A percentile compares a stretch with the other conserved stretches of the same genome.
phyloP scores from a whole-genome alignment of 2,888 invertebrate species.

The Sarcophaga carnaria region DNA sequence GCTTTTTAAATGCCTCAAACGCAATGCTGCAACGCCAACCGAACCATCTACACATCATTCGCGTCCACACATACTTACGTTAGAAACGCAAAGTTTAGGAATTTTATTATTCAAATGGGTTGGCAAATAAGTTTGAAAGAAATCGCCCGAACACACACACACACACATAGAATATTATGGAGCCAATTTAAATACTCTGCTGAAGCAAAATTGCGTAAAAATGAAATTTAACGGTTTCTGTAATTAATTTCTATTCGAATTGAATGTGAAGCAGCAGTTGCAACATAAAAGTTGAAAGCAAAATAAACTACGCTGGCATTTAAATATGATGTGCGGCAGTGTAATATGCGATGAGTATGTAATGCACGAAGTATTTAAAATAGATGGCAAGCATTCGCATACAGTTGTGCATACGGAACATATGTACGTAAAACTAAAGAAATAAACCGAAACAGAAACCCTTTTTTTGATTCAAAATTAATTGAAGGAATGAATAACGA shows the following conservation, averaged over 20 bases:
- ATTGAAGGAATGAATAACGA: too few species aligned
- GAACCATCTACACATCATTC: not conserved
- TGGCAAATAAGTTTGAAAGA: not conserved
- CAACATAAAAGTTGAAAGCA: not conserved
- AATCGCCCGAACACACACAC: not conserved
- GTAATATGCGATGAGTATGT: too few species aligned
- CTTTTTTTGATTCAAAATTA: too few species aligned
- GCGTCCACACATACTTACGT: not conserved
- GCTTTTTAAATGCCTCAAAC: slow-evolving; percentile 46
- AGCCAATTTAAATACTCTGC: not conserved
- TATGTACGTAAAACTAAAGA: too few species aligned
- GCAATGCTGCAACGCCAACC: slow-evolving; percentile 8
- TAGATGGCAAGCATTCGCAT: too few species aligned
- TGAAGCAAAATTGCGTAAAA: slow-evolving; percentile 54
- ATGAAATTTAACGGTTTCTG: slow-evolving; percentile 60
- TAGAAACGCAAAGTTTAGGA: too few species aligned
- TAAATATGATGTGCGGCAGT: too few species aligned
- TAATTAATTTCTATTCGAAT: slow-evolving; percentile 35
- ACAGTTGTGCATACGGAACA: too few species aligned
- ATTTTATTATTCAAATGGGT: too few species aligned
- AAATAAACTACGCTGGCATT: not conserved
- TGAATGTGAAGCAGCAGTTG: not conserved
- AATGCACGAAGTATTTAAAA: too few species aligned
- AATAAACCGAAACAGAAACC: too few species aligned
- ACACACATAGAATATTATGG: not conserved